Evolutionary conservation across 2,113 vertebrate species (phyloP), one percentile per base, ranked within the genome.

Genomic region (Hippolais icterina): DNA sequence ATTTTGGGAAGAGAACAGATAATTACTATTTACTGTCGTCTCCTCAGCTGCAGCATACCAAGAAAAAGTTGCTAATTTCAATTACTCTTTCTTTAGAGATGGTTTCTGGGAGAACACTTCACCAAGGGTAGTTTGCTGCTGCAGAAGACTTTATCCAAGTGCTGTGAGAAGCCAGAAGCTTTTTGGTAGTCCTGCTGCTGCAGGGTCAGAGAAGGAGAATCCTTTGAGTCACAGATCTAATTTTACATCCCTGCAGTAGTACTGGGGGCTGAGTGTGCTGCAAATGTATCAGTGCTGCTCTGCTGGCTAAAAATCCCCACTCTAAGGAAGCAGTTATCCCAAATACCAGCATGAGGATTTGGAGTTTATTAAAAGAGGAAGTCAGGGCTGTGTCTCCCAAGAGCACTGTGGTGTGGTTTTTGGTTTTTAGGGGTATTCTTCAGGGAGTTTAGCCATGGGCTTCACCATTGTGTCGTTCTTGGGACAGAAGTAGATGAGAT

Each of bases 1-100:
- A 91, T 96, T 96, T 94, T 80, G 84, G 82, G 91, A 85, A 85
- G 57, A 83, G 79, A 53, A 78, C 56, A 75, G 92, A 90, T 92
- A 93, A 95, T 96, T 81, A 29, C 52, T 90, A 0, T 88, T 95
- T 94, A 83, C 93, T 93, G 56, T 64, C 88, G 39, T 64, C 60
- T 72, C 41, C 60, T 95, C 85, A 94, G 90, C 92, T 94, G 90
- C 83, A 78, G 83, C 37, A 2, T 11, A 10, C 46, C 33, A 46
- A 90, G 78, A 57, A 89, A 27, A 83, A 88, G 37, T 65, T 66
- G 78, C 84, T 90, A 8, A 76, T 80, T 87, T 25, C 47, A 85
- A 41, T 86, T 59, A 25, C 31, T 81, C 28, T 71, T 78, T 42
- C 44, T 56, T 80, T 85, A 33, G 84, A 63, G 63, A 22, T 28